Base-by-base conservation (phyloP, 2,888 invertebrate genomes). In the Pristionchus mayeri region DNA sequence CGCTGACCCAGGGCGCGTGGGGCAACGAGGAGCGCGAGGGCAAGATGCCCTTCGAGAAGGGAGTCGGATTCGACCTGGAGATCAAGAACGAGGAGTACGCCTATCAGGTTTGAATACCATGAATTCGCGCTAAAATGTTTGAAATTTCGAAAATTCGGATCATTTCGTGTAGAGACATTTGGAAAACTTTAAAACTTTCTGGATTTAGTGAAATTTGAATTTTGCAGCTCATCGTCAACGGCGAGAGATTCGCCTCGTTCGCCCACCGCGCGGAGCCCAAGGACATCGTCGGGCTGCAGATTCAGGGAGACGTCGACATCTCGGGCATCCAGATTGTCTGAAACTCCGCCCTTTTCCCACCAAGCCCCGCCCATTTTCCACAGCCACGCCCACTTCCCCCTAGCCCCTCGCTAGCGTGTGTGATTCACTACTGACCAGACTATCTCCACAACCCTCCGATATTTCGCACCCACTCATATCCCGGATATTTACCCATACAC, bases 171-270 rank as follows among this genome's bases (percentile, higher is more conserved):
- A n/a, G n/a, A n/a, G n/a, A n/a, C n/a, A n/a, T n/a, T n/a, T n/a
- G n/a, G n/a, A n/a, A n/a, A n/a, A n/a, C n/a, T n/a, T n/a, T n/a
- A n/a, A n/a, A n/a, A n/a, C n/a, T n/a, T n/a, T n/a, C n/a, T n/a
- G n/a, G n/a, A n/a, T n/a, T n/a, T n/a, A n/a, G n/a, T n/a, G n/a
- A n/a, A n/a, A n/a, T n/a, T n/a, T n/a, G n/a, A 2, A 50, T 71
- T 57, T 85, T 90, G 24, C 63, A 92, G 91, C 88, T 92, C 82
- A 89, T 88, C 85, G 88, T 92, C n/a, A 91, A 92, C 87, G 92
- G 91, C 71, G 88, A 89, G 75, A 90, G 91, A 52, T 91, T 89
- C 87, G 89, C 89, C 50, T 89, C 91, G n/a, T 92, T 87, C 87
- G 87, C 89, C 24, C 91, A 92, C 84, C 90, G 92, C 80, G 86